Evolutionary conservation across 2,797 vertebrate species (phyloP).

Genomic region (Anisognathus igniventris): DNA sequence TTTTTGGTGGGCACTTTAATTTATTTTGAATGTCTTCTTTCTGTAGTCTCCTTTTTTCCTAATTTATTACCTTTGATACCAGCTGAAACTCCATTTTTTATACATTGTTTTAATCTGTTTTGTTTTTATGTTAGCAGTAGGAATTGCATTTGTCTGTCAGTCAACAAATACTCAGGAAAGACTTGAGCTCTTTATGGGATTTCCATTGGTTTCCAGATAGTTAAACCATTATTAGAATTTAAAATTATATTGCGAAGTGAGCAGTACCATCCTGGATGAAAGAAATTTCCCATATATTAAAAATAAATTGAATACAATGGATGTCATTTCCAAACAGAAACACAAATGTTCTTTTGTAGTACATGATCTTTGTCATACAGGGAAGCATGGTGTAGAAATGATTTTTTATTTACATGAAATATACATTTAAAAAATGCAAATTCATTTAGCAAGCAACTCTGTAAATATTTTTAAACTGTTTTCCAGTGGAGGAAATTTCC

Average conservation of each 20-base stretch:
- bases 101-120: background rate
- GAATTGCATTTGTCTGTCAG: background rate
- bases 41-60: background rate
- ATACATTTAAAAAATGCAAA: background rate
- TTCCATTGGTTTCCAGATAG: background rate
- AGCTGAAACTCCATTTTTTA: background rate
- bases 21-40: background rate
- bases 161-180: background rate
- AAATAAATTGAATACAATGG: background rate
- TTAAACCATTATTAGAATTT: constrained; percentile 16
- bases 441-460: constrained; percentile 42
- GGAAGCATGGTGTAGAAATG: background rate
- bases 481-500: constrained; percentile 67
- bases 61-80: background rate
- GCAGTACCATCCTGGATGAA: background rate
- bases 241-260: background rate
- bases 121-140: background rate
- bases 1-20: background rate
- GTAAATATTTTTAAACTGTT: constrained; percentile 60
- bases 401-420: constrained; percentile 37
- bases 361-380: background rate
- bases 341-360: background rate
- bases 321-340: background rate
- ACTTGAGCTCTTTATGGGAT: background rate
- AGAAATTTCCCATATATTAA: background rate